phyloP scores from a whole-genome alignment of 2,888 invertebrate species.

The Phrixothrix hirtus region DNA sequence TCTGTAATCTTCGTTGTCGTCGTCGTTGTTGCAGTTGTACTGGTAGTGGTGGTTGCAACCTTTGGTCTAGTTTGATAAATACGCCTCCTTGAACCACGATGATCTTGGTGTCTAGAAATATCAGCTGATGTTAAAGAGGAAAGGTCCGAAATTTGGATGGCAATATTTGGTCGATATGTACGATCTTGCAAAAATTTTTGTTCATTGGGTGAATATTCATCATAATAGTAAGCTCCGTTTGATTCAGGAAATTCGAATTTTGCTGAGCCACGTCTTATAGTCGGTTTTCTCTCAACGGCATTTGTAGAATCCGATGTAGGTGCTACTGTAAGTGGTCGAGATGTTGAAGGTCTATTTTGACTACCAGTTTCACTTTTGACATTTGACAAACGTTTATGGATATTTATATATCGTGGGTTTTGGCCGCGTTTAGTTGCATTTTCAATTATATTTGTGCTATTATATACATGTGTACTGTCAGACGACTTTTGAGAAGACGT shows the following conservation, averaged over 20 bases:
- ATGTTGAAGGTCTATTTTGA: neutral
- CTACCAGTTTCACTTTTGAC: neutral
- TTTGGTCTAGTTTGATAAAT: constrained; percentile 9
- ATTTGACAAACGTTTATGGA: neutral
- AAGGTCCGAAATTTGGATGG: constrained; percentile 57
- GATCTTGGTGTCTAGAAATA: constrained; percentile 37
- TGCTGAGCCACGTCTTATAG: constrained; percentile 11
- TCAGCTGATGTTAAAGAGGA: constrained; percentile 62
- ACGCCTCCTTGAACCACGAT: constrained; percentile 9
- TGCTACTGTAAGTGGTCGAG: neutral
- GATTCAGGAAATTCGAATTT: constrained; percentile 15
- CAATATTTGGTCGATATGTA: constrained; percentile 48
- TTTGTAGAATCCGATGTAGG: neutral
- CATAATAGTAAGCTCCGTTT: constrained; percentile 36
- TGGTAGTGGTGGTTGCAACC: neutral
- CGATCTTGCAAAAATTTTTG: constrained; percentile 39
- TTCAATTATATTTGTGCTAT: constrained; percentile 8
- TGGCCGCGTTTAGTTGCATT: constrained; percentile 2
- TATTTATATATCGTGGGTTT: neutral
- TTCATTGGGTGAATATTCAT: constrained; percentile 38
- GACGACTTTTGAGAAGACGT: constrained; percentile 11
- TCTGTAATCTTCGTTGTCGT: too few species aligned
- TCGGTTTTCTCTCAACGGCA: neutral
- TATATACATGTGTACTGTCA: constrained; percentile 5
- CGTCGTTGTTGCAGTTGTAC: too few species aligned